These are phyloP conservation scores for Drosophila percnosoma DNA, from an alignment of 2,888 invertebrate genomes.

Conservation along the genomic window DNA sequence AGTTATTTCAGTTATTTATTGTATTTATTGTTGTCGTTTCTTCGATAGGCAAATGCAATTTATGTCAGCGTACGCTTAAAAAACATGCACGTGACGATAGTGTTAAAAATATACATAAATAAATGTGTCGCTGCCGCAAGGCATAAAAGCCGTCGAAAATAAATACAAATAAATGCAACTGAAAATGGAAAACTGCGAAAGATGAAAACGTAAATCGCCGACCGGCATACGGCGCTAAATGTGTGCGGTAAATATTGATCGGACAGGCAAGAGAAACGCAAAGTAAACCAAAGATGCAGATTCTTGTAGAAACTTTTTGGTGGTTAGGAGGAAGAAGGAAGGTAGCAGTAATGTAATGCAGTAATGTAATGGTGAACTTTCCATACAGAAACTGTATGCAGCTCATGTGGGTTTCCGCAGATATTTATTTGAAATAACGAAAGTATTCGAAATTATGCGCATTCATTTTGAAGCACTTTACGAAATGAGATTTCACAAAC, in stretches of 20 bases:
- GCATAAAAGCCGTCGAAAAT: constrained; percentile 54
- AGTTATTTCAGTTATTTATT: constrained; percentile 11
- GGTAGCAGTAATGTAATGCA: neutral
- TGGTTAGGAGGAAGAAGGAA: too few relatives aligned
- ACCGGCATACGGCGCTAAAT: constrained; percentile 56
- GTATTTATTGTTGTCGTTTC: constrained; percentile 11
- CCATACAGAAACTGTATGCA: constrained; percentile 1
- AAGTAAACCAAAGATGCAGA: constrained; percentile 18
- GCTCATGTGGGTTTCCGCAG: constrained; percentile 28
- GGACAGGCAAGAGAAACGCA: constrained; percentile 18
- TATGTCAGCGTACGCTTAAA: constrained; percentile 27
- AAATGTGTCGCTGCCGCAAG: constrained; percentile 39
- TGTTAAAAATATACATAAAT: constrained; percentile 59
- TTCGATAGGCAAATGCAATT: constrained; percentile 42
- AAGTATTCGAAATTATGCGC: constrained; percentile 35
- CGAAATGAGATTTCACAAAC: constrained; percentile 22
- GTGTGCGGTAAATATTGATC: constrained; percentile 74
- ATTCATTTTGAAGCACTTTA: constrained; percentile 25
- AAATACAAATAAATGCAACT: constrained; percentile 76
- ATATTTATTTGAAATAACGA: constrained; percentile 47
- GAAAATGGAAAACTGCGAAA: constrained; percentile 61
- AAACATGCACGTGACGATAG: constrained; percentile 66
- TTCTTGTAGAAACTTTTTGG: neutral
- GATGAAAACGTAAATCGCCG: constrained; percentile 73
- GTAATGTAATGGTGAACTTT: neutral